Evolutionary conservation across 2,113 vertebrate species (phyloP), one percentile per base, ranked within the genome.

Genomic region (Scytalopus superciliaris): DNA sequence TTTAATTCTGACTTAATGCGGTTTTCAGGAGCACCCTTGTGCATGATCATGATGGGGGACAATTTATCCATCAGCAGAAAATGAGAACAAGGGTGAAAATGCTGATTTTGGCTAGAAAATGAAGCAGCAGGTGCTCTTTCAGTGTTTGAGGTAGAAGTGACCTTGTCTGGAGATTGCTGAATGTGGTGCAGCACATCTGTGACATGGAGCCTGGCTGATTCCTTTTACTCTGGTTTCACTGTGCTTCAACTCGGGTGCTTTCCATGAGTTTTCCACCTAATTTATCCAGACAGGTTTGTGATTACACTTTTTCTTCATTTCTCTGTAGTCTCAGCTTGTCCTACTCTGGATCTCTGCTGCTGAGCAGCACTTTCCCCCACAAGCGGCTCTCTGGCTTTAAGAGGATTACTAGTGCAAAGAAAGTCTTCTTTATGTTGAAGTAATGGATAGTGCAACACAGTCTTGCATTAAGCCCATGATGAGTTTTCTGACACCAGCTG

Each of bases 31-130:
- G 6, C 6, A 1, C 16, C 15, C 68, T 37, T 57, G n/a, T 0
- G 2, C 2, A 3, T 8, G 37, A 16, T 15, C 16, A 1, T 2
- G 3, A 6, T 19, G 22, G 39, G 16, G 27, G 14, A n/a, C 28
- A 44, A 28, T 3, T 14, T 23, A 62, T 66, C n/a, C 45, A 18
- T 14, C 8, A 6, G 37, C 55, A 76, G 28, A 76, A 68, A 60
- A 49, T 15, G 5, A 81, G 49, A 37, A 19, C 7, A 9, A 90
- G 30, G 28, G 27, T 39, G 45, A 55, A 94, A 88, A 67, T 47
- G 55, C 8, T 73, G 45, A 21, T 40, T 86, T 73, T 19, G 31
- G 14, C 17, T 44, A n/a, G 74, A 66, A 93, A 80, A 67, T 50
- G n/a, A 60, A 83, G 62, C 70, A 94, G 39, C 40, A 77, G 72